Percentiles rank a stretch among this genome's conserved stretches.
Conservation (phyloP, 35 echinoderm and acorn worm species). For the Eucidaris tribuloides region DNA sequence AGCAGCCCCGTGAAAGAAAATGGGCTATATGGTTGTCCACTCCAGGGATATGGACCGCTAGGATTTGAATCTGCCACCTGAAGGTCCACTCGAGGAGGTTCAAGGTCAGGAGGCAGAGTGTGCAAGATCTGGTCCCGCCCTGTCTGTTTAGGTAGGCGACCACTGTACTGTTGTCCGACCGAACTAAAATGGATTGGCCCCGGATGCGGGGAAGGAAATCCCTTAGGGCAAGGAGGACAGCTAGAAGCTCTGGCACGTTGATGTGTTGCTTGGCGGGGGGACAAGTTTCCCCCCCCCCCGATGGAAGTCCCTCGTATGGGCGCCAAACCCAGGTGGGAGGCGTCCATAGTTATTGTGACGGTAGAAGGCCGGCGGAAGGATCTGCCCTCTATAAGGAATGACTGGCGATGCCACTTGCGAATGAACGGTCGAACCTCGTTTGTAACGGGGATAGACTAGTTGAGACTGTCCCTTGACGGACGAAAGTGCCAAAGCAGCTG, state of each 20-base stretch:
- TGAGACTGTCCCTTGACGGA: background rate
- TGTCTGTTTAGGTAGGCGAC: background rate
- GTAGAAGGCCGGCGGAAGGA: background rate
- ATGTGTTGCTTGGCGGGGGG: background rate
- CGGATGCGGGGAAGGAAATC: background rate
- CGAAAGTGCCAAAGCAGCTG: too few species aligned
- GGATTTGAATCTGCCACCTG: too few species aligned
- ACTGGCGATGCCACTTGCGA: background rate
- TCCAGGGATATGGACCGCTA: conserved; percentile 36
- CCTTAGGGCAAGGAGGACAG: background rate
- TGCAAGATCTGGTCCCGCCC: background rate
- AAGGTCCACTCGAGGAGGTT: background rate
- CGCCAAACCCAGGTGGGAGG: background rate
- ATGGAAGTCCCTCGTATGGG: conserved; percentile 8
- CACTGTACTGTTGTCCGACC: background rate
- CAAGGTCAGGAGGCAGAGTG: background rate
- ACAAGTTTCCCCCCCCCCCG: background rate
- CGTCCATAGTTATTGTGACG: background rate
- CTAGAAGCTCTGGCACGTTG: background rate
- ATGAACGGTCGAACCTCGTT: background rate
- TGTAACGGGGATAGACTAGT: background rate
- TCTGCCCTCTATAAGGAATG: background rate
- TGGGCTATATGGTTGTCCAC: conserved; percentile 23
- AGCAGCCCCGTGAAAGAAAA: conserved; percentile 19
- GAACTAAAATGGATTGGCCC: background rate